Conservation (phyloP, 2,888 invertebrate species). For the Urechis unicinctus region DNA sequence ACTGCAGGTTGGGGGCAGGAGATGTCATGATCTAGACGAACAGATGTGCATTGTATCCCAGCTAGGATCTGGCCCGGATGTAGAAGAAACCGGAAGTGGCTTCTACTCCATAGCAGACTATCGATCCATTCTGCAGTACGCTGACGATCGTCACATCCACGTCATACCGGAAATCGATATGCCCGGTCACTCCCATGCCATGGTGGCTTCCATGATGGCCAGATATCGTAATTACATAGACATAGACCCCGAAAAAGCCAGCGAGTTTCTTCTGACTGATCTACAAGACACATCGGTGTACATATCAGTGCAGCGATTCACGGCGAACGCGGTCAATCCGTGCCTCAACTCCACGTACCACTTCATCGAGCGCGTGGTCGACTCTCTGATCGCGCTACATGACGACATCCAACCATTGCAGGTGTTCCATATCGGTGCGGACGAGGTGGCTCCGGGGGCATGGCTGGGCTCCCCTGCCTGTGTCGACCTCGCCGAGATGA, state of each 20-base stretch:
- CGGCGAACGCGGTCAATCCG: constrained; percentile 39
- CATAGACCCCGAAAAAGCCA: background rate
- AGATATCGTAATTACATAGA: constrained; percentile 12
- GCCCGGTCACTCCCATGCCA: constrained; percentile 38
- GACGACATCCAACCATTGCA: constrained; percentile 26
- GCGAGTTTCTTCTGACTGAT: constrained; percentile 27
- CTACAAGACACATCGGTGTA: constrained; percentile 26
- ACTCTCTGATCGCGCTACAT: constrained; percentile 25
- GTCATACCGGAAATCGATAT: constrained; percentile 41
- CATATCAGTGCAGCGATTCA: constrained; percentile 33
- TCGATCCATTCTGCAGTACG: constrained; percentile 32
- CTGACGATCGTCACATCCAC: constrained; percentile 23
- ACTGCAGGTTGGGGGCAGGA: constrained; percentile 31
- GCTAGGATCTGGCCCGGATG: constrained; percentile 33
- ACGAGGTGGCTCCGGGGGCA: constrained; percentile 34
- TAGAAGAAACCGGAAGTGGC: constrained; percentile 28
- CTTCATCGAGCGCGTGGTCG: constrained; percentile 28
- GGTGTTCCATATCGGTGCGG: constrained; percentile 38
- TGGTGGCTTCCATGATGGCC: constrained; percentile 34
- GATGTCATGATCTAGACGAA: constrained; percentile 34
- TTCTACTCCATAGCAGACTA: constrained; percentile 35
- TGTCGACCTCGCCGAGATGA: constrained; percentile 7
- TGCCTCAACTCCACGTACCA: constrained; percentile 35
- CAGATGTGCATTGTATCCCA: constrained; percentile 31
- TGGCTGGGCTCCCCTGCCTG: constrained; percentile 38